phyloP scores from a whole-genome alignment of 1,140 invertebrate genomes.

The Gryllus bimaculatus region DNA sequence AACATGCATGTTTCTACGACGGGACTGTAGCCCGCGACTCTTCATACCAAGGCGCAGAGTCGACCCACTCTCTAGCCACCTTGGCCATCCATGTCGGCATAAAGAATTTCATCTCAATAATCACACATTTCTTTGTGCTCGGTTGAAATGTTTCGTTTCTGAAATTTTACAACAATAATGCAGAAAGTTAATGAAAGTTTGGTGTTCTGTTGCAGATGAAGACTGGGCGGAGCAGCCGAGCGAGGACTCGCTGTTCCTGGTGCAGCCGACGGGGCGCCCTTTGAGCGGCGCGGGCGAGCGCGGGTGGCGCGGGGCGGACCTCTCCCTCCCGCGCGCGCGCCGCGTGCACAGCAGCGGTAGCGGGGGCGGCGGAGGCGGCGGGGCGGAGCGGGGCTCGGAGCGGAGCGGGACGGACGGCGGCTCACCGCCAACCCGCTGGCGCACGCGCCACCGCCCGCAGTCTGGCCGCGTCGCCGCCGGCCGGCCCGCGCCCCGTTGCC shows the following conservation, averaged over 20 bases:
- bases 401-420: not conserved
- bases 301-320: not conserved
- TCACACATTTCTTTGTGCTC: no score
- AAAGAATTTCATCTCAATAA: no score
- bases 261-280: constrained; percentile 6
- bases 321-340: not conserved
- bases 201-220: constrained; percentile 13
- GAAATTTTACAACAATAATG: no score
- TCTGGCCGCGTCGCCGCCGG: constrained; percentile 45
- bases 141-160: no score
- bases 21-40: no score
- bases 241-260: constrained; percentile 16
- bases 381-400: not conserved
- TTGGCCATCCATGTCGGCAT: no score
- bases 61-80: no score
- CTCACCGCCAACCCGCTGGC: not conserved
- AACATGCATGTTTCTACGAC: no score
- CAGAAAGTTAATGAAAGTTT: not conserved
- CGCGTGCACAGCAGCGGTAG: constrained; percentile 11
- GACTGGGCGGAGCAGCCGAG: constrained; percentile 15
- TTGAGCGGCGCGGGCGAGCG: not conserved
- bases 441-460: not conserved
- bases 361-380: not conserved
- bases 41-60: no score
- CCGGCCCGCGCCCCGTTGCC: constrained; percentile 46